Base-by-base conservation (phyloP, 1,140 invertebrate species). In the Trachymyrmex septentrionalis region DNA sequence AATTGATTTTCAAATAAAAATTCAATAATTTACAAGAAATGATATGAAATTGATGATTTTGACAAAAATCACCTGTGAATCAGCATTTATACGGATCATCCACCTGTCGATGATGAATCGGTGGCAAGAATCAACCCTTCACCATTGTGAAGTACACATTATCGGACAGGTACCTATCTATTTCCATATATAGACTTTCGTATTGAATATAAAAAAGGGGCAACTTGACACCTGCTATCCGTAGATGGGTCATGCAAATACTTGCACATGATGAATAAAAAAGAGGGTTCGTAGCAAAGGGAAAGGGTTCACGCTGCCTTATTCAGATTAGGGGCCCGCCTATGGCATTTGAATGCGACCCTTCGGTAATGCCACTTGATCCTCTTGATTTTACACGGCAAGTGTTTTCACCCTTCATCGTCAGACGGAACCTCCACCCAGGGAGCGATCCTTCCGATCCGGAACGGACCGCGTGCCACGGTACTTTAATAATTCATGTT, bases 251-350 rank as follows among this genome's bases (percentile, higher is more conserved):
- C 92, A 94, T 94, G 93, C 93, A 94, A 94, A 94, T 93, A 92
- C 92, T 91, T 92, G 89, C 77, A 67, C 64, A 72, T 85, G 90
- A 92, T 93, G 93, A 93, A 93, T 95, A 94, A 94, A 94, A 94
- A 94, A 93, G 91, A 86, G 88, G 90, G 72, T 87, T 87, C 27
- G 82, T 73, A 71, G 66, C 63, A 63, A 82, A 86, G 78, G n/a
- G 64, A 91, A 92, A 93, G 92, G 91, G 92, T 90, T 91, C 67
- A 24, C 48, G 55, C 66, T 55, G 44, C 80, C 72, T 88, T 95
- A 95, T 95, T 95, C 94, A 95, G 94, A 95, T 95, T 93, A 95
- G 92, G 92, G 91, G 87, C 86, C 88, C 78, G 57, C 53, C 87
- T 88, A 81, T 85, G 71, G 64, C 84, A 91, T 92, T 92, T 77